These are phyloP conservation scores for Ramphastos sulfuratus DNA, from an alignment of 2,113 vertebrate genomes.

Conservation along the genomic window DNA sequence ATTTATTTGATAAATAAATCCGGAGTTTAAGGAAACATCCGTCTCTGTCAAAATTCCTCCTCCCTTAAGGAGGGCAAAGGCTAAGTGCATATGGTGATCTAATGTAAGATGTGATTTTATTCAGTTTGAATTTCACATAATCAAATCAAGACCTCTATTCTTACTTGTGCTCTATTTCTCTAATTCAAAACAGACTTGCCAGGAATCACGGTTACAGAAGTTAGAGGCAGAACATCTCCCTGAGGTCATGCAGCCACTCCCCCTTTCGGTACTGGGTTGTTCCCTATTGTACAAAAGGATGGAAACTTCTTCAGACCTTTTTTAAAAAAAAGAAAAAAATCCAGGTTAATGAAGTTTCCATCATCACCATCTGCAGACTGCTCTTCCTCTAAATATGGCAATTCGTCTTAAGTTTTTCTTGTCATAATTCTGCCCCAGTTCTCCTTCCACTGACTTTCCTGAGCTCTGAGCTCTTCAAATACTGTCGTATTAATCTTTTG, in stretches of 20 bases:
- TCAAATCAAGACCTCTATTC: slow-evolving; percentile 41
- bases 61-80: slow-evolving; percentile 37
- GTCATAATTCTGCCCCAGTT: not conserved
- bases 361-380: not conserved
- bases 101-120: slow-evolving; percentile 44
- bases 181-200: slow-evolving; percentile 54
- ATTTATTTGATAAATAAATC: slow-evolving; percentile 53
- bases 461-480: not conserved
- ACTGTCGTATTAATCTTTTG: not conserved
- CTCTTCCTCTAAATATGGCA: not conserved
- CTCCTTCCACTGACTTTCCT: not conserved
- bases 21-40: slow-evolving; percentile 28
- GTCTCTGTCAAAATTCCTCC: slow-evolving; percentile 38
- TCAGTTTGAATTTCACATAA: slow-evolving; percentile 40
- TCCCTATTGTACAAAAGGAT: not conserved
- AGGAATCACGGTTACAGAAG: slow-evolving; percentile 15
- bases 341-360: not conserved
- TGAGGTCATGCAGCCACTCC: not conserved
- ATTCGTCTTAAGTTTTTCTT: not conserved
- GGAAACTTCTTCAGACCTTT: not conserved
- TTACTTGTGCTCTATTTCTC: not conserved
- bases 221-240: not conserved
- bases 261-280: not conserved
- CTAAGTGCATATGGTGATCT: slow-evolving; percentile 45
- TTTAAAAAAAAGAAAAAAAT: not conserved